These are phyloP conservation scores for Eutrigla gurnardus DNA, from an alignment of 2,797 vertebrate species.

Conservation along the genomic window DNA sequence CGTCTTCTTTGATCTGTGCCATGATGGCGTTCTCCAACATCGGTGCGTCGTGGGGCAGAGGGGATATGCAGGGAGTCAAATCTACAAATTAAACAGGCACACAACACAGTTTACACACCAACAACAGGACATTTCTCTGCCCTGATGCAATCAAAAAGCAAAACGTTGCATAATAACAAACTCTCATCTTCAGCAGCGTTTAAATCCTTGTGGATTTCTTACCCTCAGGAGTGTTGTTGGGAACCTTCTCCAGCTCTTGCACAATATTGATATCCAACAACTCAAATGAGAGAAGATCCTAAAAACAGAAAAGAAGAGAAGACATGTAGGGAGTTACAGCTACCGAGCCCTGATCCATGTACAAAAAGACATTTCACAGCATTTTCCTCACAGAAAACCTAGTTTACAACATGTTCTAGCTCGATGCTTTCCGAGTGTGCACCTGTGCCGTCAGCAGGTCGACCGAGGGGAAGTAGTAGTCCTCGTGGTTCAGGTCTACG, in stretches of 20 bases:
- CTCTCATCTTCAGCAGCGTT: not conserved
- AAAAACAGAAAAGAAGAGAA: conserved; percentile 5
- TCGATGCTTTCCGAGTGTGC: conserved; percentile 7
- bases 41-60: conserved; percentile 88
- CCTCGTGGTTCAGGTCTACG: conserved; percentile 83
- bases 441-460: conserved; percentile 98
- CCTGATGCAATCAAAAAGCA: too few species aligned
- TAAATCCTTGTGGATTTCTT: conserved; percentile 65
- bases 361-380: not conserved
- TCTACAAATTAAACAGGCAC: conserved; percentile 77
- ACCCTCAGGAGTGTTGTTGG: conserved; percentile 94
- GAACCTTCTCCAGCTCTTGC: conserved; percentile 95
- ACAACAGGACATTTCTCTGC: not conserved
- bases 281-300: conserved; percentile 98
- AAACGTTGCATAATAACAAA: too few species aligned
- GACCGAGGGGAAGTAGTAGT: conserved; percentile 93
- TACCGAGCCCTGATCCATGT: not conserved
- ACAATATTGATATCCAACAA: conserved; percentile 97
- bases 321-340: not conserved
- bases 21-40: conserved; percentile 85
- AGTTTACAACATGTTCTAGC: too few species aligned
- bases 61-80: conserved; percentile 94
- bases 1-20: conserved; percentile 86
- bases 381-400: too few species aligned
- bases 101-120: not conserved